Percentiles rank a stretch among this genome's conserved stretches.
These are phyloP conservation scores for Dicrostonyx torquatus DNA, from an alignment of 2,797 vertebrate species.

Conservation along the genomic window DNA sequence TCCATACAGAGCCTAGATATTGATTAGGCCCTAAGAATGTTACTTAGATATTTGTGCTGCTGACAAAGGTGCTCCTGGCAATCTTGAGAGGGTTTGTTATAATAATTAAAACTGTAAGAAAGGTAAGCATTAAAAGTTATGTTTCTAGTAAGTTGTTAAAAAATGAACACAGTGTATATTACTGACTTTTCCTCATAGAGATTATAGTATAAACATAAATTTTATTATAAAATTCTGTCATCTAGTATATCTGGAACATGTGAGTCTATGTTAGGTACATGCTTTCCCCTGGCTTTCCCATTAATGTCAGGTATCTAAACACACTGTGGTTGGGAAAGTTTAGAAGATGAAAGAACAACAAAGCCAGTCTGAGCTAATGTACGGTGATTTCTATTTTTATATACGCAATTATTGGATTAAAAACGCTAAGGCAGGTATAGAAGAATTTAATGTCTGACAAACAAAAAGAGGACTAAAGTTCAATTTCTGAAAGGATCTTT, in stretches of 20 bases:
- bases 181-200: constrained; percentile 51
- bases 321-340: background rate
- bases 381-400: constrained; percentile 31
- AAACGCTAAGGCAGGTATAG: background rate
- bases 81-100: background rate
- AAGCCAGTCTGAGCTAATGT: background rate
- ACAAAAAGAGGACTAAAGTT: constrained; percentile 38
- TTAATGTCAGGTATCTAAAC: constrained; percentile 6
- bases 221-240: constrained; percentile 53
- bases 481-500: constrained; percentile 47
- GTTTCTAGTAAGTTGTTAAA: constrained; percentile 39
- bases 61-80: constrained; percentile 48
- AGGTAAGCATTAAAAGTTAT: constrained; percentile 38
- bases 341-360: constrained; percentile 38
- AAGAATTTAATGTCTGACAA: constrained; percentile 45
- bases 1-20: constrained; percentile 46
- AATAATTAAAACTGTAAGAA: constrained; percentile 45
- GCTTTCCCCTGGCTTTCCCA: background rate
- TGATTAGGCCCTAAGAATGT: constrained; percentile 20
- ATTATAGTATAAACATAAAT: constrained; percentile 29
- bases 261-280: background rate
- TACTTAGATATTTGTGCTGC: constrained; percentile 36
- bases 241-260: background rate
- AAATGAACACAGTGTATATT: constrained; percentile 48
- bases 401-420: constrained; percentile 34